These are phyloP conservation scores for Anolis sagrei DNA, from an alignment of 2,113 vertebrate species.

Conservation along the genomic window DNA sequence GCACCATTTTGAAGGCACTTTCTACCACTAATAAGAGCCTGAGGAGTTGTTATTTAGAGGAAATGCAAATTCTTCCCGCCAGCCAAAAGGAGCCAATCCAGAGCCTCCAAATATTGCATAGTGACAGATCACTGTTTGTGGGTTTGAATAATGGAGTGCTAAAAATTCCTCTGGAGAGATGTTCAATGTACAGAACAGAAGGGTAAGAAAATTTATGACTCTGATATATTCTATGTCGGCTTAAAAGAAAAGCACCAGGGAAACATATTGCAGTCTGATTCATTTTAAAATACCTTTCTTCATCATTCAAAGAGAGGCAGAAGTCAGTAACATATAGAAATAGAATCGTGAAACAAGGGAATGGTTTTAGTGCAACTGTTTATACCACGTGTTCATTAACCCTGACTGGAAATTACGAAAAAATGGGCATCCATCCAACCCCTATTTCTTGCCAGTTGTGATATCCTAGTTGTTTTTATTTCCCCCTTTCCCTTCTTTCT, in stretches of 20 bases:
- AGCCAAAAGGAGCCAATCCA: conserved; percentile 88
- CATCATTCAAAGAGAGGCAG: conserved; percentile 11
- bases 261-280: conserved; percentile 47
- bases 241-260: conserved; percentile 47
- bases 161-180: conserved; percentile 94
- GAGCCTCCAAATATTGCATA: conserved; percentile 94
- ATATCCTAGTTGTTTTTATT: conserved; percentile 39
- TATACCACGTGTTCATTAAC: conserved; percentile 32
- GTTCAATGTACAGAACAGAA: conserved; percentile 87
- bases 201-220: conserved; percentile 80
- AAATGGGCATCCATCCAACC: not conserved
- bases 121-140: conserved; percentile 92
- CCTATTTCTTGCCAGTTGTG: not conserved
- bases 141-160: conserved; percentile 89
- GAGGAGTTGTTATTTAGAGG: conserved; percentile 95
- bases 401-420: conserved; percentile 27
- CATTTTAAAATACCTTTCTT: conserved; percentile 42
- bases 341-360: conserved; percentile 19
- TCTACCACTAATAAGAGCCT: conserved; percentile 91
- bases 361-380: conserved; percentile 1
- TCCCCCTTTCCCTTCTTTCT: conserved; percentile 20
- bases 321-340: conserved; percentile 22
- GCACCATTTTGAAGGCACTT: conserved; percentile 95
- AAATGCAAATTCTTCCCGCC: conserved; percentile 90
- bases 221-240: conserved; percentile 39